Evolutionary conservation across 2,113 vertebrate genomes (phyloP).

Genomic region (Poeciliopsis prolifica): DNA sequence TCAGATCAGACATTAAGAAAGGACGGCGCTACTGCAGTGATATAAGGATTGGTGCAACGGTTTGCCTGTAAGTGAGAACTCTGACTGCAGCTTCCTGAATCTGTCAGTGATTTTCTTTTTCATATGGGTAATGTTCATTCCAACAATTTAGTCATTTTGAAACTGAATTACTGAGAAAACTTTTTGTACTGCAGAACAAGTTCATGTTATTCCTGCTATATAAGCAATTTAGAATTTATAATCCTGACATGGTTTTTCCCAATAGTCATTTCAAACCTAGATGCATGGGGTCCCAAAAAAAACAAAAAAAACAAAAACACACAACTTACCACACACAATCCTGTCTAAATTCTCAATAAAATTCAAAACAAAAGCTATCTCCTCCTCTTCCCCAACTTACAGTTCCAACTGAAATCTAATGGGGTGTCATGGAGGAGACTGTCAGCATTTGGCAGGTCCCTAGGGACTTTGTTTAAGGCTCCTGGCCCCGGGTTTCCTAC

Average conservation of each 20-base stretch:
- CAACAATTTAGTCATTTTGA: background rate
- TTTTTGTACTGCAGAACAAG: background rate
- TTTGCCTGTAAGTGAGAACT: background rate
- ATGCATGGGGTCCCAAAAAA: background rate
- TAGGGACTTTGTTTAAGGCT: constrained; percentile 2
- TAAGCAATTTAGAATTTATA: background rate
- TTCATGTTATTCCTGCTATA: no score
- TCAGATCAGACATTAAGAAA: background rate
- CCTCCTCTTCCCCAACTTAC: background rate
- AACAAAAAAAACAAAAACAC: no score
- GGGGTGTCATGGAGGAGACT: constrained; percentile 37
- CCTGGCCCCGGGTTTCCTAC: constrained; percentile 20
- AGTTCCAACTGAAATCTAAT: constrained; percentile 29
- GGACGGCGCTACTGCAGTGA: background rate
- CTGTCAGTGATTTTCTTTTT: background rate
- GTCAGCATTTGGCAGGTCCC: constrained; percentile 55
- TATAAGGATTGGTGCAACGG: background rate
- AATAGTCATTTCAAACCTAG: background rate
- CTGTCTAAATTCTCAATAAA: background rate
- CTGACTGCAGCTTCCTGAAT: background rate
- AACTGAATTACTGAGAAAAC: background rate
- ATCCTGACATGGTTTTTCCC: background rate
- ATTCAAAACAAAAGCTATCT: background rate
- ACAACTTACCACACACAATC: background rate
- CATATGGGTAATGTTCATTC: background rate